phyloP scores from a whole-genome alignment of 2,888 invertebrate species.

The Cryptocephalus primarius region DNA sequence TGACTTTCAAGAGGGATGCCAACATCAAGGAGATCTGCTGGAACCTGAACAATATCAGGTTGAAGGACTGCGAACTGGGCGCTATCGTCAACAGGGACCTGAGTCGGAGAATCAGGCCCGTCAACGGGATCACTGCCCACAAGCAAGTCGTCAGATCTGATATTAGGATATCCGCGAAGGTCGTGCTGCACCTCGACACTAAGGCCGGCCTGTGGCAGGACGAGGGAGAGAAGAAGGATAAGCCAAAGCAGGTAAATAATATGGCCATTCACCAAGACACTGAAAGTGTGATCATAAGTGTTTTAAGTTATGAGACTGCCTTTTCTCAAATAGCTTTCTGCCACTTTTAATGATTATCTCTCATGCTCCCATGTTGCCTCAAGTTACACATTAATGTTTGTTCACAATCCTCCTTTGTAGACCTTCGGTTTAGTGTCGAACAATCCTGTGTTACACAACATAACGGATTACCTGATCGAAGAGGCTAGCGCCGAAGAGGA shows the following conservation, averaged over 20 bases:
- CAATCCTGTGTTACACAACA: slow-evolving; percentile 92
- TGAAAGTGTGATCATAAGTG: too few relatives aligned
- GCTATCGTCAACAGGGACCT: slow-evolving; percentile 96
- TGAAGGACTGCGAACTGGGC: slow-evolving; percentile 83
- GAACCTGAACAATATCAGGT: slow-evolving; percentile 91
- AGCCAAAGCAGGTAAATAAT: slow-evolving; percentile 25
- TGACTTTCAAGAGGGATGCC: slow-evolving; percentile 90
- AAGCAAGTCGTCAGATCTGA: slow-evolving; percentile 83
- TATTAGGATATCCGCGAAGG: slow-evolving; percentile 83
- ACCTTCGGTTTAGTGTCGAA: slow-evolving; percentile 65
- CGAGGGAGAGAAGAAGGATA: slow-evolving; percentile 38
- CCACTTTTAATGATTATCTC: too few relatives aligned
- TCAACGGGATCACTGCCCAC: slow-evolving; percentile 83
- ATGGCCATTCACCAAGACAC: too few relatives aligned
- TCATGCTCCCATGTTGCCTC: too few relatives aligned
- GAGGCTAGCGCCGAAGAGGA: slow-evolving; percentile 98
- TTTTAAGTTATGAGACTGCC: too few relatives aligned
- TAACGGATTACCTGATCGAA: slow-evolving; percentile 95
- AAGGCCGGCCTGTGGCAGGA: slow-evolving; percentile 67
- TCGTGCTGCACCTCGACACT: slow-evolving; percentile 81
- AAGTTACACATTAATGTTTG: too few relatives aligned
- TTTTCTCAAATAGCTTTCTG: too few relatives aligned
- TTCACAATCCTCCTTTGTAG: slow-evolving; percentile 17
- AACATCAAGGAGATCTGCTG: slow-evolving; percentile 99
- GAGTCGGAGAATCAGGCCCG: slow-evolving; percentile 83